A percentile compares a stretch with the other conserved stretches of the same genome.
phyloP scores from a whole-genome alignment of 2,113 vertebrate species.

The Melanotaenia duboulayi region DNA sequence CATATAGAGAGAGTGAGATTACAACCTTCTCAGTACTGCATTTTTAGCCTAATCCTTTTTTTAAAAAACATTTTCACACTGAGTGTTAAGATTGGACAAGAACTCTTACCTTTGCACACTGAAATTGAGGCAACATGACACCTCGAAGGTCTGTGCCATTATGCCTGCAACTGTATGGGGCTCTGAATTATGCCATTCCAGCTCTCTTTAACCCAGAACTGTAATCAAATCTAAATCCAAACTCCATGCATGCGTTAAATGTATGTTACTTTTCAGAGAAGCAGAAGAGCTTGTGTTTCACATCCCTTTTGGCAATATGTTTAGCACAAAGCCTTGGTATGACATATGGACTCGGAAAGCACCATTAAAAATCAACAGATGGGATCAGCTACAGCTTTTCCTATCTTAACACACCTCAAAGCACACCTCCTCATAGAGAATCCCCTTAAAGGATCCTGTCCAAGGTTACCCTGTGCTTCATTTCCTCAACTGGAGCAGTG shows the following conservation, averaged over 20 bases:
- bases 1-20: too few relatives aligned
- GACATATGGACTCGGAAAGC: slow-evolving; percentile 55
- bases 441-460: slow-evolving; percentile 42
- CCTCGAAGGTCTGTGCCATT: too few relatives aligned
- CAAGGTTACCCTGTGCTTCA: slow-evolving; percentile 62
- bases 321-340: slow-evolving; percentile 40
- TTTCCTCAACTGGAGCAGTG: slow-evolving; percentile 39
- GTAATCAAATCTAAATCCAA: too few relatives aligned
- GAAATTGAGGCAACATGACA: not conserved
- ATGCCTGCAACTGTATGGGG: too few relatives aligned
- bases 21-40: too few relatives aligned
- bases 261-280: not conserved
- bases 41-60: too few relatives aligned
- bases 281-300: slow-evolving; percentile 20
- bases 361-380: slow-evolving; percentile 68
- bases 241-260: too few relatives aligned
- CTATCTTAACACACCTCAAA: slow-evolving; percentile 51
- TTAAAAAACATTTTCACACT: too few relatives aligned
- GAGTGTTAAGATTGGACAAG: too few relatives aligned
- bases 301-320: slow-evolving; percentile 46
- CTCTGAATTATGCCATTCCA: too few relatives aligned
- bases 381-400: slow-evolving; percentile 38
- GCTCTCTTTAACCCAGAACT: not conserved
- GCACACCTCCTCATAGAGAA: slow-evolving; percentile 40
- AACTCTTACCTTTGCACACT: not conserved